Evolutionary conservation across 2,113 vertebrate species (phyloP).

Genomic region (Amblyopsis rosae): DNA sequence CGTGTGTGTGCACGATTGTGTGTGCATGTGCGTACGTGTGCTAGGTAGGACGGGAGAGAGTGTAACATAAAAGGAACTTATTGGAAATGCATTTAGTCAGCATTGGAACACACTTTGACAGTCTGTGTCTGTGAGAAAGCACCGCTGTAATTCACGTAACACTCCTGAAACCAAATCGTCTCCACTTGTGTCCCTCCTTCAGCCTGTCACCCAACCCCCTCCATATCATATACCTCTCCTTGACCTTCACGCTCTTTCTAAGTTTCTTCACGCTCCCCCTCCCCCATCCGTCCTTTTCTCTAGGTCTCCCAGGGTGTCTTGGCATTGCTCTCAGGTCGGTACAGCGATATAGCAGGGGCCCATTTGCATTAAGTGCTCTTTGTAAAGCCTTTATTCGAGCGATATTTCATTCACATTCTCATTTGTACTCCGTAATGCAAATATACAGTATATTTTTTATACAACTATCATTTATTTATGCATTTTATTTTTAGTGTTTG

Average conservation of each 20-base stretch:
- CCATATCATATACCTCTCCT: constrained; percentile 64
- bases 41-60: not conserved
- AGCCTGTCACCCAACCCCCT: constrained; percentile 39
- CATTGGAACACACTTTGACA: too few species aligned
- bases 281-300: constrained; percentile 30
- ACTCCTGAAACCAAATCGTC: constrained; percentile 60
- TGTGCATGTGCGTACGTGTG: not conserved
- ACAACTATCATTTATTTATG: too few species aligned
- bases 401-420: too few species aligned
- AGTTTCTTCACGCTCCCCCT: constrained; percentile 30
- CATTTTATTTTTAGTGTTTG: too few species aligned
- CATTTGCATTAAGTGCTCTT: too few species aligned
- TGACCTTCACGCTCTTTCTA: constrained; percentile 68
- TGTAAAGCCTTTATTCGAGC: too few species aligned
- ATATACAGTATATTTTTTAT: too few species aligned
- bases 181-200: constrained; percentile 28
- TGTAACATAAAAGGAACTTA: too few species aligned
- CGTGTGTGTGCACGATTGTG: not conserved
- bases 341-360: constrained; percentile 59
- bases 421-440: too few species aligned
- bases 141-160: constrained; percentile 51
- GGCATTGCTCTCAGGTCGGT: constrained; percentile 53
- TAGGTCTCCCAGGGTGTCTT: constrained; percentile 25
- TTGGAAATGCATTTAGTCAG: too few species aligned
- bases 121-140: constrained; percentile 15